phyloP scores from a whole-genome alignment of 2,797 vertebrate species.

The Eulemur rubriventer region DNA sequence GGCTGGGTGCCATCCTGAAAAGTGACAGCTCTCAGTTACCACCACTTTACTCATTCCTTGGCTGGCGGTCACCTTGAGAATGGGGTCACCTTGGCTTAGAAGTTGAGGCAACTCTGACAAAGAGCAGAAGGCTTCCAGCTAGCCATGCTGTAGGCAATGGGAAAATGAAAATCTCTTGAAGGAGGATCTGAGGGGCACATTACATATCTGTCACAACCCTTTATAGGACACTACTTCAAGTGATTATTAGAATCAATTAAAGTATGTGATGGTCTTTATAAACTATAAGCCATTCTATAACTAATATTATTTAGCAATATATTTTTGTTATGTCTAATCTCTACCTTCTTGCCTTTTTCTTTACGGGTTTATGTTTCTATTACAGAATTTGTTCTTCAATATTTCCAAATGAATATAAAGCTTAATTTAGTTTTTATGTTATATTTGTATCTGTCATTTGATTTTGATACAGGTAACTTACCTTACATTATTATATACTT shows the following conservation, averaged over 20 bases:
- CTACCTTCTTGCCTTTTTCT: background rate
- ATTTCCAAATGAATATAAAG: background rate
- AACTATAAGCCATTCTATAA: background rate
- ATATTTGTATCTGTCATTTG: background rate
- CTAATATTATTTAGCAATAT: background rate
- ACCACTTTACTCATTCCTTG: background rate
- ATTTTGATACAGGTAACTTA: background rate
- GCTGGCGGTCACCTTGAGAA: background rate
- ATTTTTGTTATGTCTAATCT: background rate
- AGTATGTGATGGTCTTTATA: background rate
- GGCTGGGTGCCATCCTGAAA: background rate
- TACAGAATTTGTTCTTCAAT: background rate
- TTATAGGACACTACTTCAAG: background rate
- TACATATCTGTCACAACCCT: fast-evolving
- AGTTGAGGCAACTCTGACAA: background rate
- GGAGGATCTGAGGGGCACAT: background rate
- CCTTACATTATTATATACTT: background rate
- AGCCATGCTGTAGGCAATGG: fast-evolving
- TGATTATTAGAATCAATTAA: background rate
- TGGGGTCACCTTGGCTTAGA: background rate
- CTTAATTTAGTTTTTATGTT: background rate
- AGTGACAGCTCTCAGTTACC: background rate
- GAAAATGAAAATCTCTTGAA: background rate
- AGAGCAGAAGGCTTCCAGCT: background rate
- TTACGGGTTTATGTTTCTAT: background rate